A percentile compares a stretch with the other conserved stretches of the same genome.
These are phyloP conservation scores for Pseudococcus jackbeardsleyi DNA, from an alignment of 2,888 invertebrate genomes.

Conservation along the genomic window DNA sequence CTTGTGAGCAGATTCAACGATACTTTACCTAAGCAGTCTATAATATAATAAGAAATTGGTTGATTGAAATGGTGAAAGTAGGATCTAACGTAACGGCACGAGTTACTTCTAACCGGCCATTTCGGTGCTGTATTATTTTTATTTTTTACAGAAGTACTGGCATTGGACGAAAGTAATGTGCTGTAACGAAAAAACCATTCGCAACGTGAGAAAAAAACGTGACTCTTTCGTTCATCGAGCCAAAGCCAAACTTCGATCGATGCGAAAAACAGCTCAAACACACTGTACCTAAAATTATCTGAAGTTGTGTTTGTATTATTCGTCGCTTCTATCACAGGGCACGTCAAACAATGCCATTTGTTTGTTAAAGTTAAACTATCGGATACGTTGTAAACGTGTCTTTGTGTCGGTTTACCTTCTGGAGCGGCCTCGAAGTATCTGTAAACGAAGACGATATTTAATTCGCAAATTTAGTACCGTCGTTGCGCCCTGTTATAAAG, in stretches of 20 bases:
- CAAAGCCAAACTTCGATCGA: too few species aligned
- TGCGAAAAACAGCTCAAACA: neutral
- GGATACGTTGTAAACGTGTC: slow-evolving; percentile 84
- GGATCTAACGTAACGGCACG: slow-evolving; percentile 68
- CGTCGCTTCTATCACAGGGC: slow-evolving; percentile 69
- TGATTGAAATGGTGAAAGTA: slow-evolving; percentile 68
- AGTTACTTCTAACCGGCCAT: slow-evolving; percentile 67
- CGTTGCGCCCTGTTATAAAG: neutral
- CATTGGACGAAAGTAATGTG: neutral
- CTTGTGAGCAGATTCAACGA: too few species aligned
- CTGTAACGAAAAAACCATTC: neutral
- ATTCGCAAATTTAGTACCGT: neutral
- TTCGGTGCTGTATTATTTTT: slow-evolving; percentile 49
- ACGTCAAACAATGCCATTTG: slow-evolving; percentile 75
- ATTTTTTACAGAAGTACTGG: neutral
- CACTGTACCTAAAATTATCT: slow-evolving; percentile 11
- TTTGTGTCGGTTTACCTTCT: slow-evolving; percentile 81
- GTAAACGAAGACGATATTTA: slow-evolving; percentile 66
- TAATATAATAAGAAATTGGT: slow-evolving; percentile 73
- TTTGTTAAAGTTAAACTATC: slow-evolving; percentile 71
- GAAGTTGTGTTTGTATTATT: slow-evolving; percentile 60
- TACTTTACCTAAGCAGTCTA: slow-evolving; percentile 81
- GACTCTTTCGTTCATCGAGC: neutral
- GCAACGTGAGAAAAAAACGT: neutral
- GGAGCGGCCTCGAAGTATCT: slow-evolving; percentile 88